Base-by-base conservation (phyloP, 2,888 invertebrate species). In the Drosophila koepferae region DNA sequence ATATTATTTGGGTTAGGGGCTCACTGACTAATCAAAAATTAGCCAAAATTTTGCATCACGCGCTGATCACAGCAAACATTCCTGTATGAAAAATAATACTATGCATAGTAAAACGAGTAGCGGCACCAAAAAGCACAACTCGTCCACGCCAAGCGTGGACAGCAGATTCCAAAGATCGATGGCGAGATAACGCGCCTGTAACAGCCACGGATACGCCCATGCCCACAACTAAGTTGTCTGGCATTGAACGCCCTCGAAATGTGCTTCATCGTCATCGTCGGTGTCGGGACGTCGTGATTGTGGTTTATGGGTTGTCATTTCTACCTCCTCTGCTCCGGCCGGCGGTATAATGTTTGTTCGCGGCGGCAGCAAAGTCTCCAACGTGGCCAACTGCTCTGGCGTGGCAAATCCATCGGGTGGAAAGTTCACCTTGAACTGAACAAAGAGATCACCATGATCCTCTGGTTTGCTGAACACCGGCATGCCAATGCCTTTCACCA, bases 401-500 rank as follows among this genome's bases (percentile, higher is more conserved):
- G 95, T 94, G 40, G 96, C 95, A 94, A 98, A 98, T 91, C 97
- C 94, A 84, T 96, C 96, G 46, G 95, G 95, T 48, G 99, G 99
- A 93, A 98, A 98, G 72, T 95, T 94, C 62, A 99, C 96, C 87
- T 96, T 95, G 94, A 99, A 98, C 86, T 96, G 96, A 64, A 99
- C 95, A 91, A 96, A 96, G 58, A 99, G 94, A 92, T 97, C 96
- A 62, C 99, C 99, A 91, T 95, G 96, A 86, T 97, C 96, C 92
- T 96, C 96, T 8, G 97, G 97, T 93, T 96, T 96, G 91, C 96
- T 96, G 88, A 95, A 95, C 43, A 95, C 94, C 1, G 99, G 99
- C 98, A 99, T 99, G 28, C 99, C 99, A 93, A 98, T 98, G 7
- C 96, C 96, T 73, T 94, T 94, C 64, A 99, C 95, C 73, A 96